Percentiles rank a stretch among this genome's conserved stretches.
phyloP scores from a whole-genome alignment of 2,113 vertebrate genomes.

The Oryzias javanicus region DNA sequence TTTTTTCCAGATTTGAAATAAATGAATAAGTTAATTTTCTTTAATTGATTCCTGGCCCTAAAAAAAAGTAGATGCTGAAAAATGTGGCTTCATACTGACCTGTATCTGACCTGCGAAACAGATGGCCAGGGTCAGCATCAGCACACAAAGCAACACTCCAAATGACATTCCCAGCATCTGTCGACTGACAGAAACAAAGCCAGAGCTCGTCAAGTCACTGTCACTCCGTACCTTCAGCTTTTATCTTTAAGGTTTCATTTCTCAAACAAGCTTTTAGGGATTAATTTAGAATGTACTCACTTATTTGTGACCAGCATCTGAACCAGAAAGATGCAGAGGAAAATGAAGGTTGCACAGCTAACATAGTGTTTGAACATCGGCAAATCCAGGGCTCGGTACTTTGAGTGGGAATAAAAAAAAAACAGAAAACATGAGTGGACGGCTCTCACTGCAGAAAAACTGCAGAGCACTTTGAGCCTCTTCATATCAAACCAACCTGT shows the following conservation, averaged over 20 bases:
- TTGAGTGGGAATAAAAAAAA: constrained; percentile 7
- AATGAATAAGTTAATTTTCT: not conserved
- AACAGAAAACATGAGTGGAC: not conserved
- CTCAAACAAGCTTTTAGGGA: not conserved
- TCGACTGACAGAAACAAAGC: constrained; percentile 68
- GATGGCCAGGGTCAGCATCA: constrained; percentile 79
- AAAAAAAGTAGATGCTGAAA: not conserved
- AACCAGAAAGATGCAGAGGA: constrained; percentile 88
- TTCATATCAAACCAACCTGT: constrained; percentile 78
- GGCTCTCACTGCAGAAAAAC: no score
- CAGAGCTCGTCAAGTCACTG: not conserved
- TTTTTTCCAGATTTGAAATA: not conserved
- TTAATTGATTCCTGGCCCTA: no score
- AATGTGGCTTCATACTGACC: constrained; percentile 80
- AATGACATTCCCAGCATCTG: constrained; percentile 79
- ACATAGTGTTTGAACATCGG: constrained; percentile 88
- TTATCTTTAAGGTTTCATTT: not conserved
- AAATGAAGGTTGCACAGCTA: constrained; percentile 84
- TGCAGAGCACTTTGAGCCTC: no score
- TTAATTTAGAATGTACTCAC: constrained; percentile 70
- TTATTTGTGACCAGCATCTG: constrained; percentile 83
- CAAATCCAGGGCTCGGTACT: constrained; percentile 91
- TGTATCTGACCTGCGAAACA: constrained; percentile 84
- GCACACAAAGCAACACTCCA: constrained; percentile 78
- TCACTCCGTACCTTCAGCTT: no score